Evolutionary conservation across 2,888 invertebrate species (phyloP), one percentile per base, ranked within the genome.

Genomic region (Mylabris sibirica): DNA sequence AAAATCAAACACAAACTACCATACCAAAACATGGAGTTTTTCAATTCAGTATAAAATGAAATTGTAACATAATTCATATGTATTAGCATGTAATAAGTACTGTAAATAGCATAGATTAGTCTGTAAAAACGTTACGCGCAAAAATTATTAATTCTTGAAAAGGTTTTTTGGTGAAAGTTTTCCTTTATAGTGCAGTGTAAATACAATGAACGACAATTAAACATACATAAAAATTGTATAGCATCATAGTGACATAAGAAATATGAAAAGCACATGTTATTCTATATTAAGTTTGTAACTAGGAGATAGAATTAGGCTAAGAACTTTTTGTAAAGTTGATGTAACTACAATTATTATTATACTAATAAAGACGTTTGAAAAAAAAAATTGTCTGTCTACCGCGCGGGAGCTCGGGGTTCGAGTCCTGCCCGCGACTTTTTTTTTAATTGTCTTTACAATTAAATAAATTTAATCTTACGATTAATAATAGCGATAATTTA

Each of bases 371-470:
- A n/a, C n/a, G n/a, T n/a, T n/a, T n/a, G n/a, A n/a, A n/a, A n/a
- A n/a, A n/a, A n/a, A n/a, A n/a, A n/a, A n/a, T n/a, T n/a, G n/a
- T n/a, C n/a, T n/a, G n/a, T n/a, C n/a, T 93, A 92, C 93, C 93
- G 93, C 92, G 92, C 92, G 92, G 92, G 92, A 93, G 92, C 92
- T 90, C 92, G n/a, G n/a, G n/a, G n/a, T n/a, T n/a, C n/a, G n/a
- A n/a, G n/a, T n/a, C n/a, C n/a, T n/a, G n/a, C n/a, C n/a, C n/a
- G n/a, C n/a, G n/a, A n/a, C n/a, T n/a, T n/a, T n/a, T n/a, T n/a
- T n/a, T n/a, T n/a, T n/a, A n/a, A n/a, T n/a, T n/a, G n/a, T n/a
- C n/a, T n/a, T n/a, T n/a, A n/a, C n/a, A n/a, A n/a, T n/a, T n/a
- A n/a, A n/a, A n/a, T n/a, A n/a, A n/a, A n/a, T n/a, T n/a, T n/a